Base-by-base conservation (phyloP, 2,113 vertebrate genomes). In the Hippopotamus amphibius region DNA sequence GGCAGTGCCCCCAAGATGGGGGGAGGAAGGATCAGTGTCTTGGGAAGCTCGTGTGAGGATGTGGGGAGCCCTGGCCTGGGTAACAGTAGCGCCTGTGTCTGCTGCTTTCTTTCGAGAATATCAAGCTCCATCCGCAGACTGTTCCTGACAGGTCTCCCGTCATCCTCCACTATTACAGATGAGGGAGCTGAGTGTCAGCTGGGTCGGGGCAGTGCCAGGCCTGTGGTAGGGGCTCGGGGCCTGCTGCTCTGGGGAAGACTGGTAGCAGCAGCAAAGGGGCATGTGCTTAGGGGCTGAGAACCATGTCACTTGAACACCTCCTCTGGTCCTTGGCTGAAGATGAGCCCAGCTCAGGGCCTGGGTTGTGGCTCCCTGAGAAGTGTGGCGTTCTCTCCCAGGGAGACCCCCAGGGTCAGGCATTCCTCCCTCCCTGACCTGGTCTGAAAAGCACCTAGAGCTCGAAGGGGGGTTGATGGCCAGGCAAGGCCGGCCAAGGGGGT, bases 11-110 rank as follows among this genome's bases (percentile, higher is more conserved):
- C 65, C 6, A 5, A 26, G 6, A 5, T 6, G 55, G 22, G 79
- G 88, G 92, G 48, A 17, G 1, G 81, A 33, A 7, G 92, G n/a
- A 63, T 5, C n/a, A 55, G 63, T 7, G 74, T 72, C 80, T 74
- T 2, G 8, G 43, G 84, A 68, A 90, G 96, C 87, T 80, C 43
- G 50, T 3, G 14, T 37, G 86, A 37, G 5, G 79, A 26, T 8
- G 12, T 14, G 10, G 41, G 61, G 55, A 46, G n/a, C 48, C 0
- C 3, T 37, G 71, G 74, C 74, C 19, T 0, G 6, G 93, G 24
- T 28, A 6, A 26, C 17, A 8, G 41, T 1, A 16, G 69, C 0
- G 0, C 63, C 53, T 5, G 12, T 0, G 0, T 9, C 6, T 9
- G 72, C 76, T 7, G 28, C 63, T 57, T 68, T 79, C 84, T 50